Conservation (phyloP, 2,888 invertebrate genomes). For the Sphaerophoria taeniata region DNA sequence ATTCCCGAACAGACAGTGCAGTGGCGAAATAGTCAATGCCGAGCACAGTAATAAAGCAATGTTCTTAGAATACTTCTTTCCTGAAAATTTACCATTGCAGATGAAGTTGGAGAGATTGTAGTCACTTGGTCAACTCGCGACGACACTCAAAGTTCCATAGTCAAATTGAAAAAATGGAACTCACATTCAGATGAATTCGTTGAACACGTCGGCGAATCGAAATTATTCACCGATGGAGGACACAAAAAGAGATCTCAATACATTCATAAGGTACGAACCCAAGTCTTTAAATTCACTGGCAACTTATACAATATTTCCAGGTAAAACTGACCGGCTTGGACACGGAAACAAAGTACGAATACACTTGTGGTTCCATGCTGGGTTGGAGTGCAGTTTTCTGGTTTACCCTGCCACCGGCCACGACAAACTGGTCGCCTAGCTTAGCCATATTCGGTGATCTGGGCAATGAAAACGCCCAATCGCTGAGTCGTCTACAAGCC, state of each 20-base stretch:
- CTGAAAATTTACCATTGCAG: constrained; percentile 84
- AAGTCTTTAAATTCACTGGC: constrained; percentile 54
- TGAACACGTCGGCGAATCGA: constrained; percentile 84
- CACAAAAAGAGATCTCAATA: constrained; percentile 86
- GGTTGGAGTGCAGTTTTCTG: constrained; percentile 93
- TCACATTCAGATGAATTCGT: constrained; percentile 81
- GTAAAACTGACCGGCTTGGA: constrained; percentile 84
- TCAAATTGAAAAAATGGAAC: constrained; percentile 88
- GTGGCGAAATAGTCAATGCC: no score
- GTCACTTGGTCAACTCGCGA: constrained; percentile 93
- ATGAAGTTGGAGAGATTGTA: constrained; percentile 87
- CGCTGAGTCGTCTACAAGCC: constrained; percentile 91
- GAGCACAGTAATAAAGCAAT: not conserved
- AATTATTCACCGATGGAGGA: constrained; percentile 90
- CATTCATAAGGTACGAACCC: constrained; percentile 87
- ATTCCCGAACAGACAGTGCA: no score
- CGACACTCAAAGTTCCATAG: constrained; percentile 87
- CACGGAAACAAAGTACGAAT: constrained; percentile 88
- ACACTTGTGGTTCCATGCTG: constrained; percentile 90
- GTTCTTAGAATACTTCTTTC: not conserved
- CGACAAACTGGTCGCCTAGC: constrained; percentile 89
- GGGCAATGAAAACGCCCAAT: constrained; percentile 95
- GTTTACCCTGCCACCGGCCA: constrained; percentile 89
- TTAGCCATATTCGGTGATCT: constrained; percentile 96
- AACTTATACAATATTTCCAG: constrained; percentile 29